A percentile compares a stretch with the other conserved stretches of the same genome.
Conservation (phyloP, 2,888 invertebrate genomes). For the Phytoseiulus persimilis region DNA sequence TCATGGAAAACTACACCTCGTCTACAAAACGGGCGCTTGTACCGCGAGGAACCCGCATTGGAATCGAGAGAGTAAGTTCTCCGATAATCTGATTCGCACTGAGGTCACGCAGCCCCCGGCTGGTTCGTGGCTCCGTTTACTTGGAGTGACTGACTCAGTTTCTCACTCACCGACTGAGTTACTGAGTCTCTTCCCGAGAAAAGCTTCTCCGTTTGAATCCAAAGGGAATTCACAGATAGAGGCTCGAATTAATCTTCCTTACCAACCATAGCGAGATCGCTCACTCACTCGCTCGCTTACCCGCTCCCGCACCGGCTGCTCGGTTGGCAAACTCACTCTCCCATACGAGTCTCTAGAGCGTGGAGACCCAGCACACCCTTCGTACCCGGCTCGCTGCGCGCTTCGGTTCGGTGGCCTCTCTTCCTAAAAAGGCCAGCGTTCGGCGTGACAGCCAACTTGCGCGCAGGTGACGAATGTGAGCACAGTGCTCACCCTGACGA, state of each 20-base stretch:
- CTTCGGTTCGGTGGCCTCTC: neutral
- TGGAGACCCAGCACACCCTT: neutral
- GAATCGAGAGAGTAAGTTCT: too few relatives aligned
- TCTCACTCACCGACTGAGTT: neutral
- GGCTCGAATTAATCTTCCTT: slow-evolving; percentile 5
- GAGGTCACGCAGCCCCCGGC: neutral
- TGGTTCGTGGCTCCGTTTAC: neutral
- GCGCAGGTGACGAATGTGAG: neutral
- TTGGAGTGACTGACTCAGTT: neutral
- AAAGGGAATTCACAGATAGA: slow-evolving; percentile 5
- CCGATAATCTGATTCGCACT: too few relatives aligned
- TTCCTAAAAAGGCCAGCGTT: neutral
- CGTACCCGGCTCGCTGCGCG: neutral
- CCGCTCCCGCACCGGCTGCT: neutral
- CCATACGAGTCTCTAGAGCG: neutral
- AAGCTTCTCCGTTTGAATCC: neutral
- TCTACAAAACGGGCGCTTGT: too few relatives aligned
- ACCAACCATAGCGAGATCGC: neutral
- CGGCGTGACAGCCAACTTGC: neutral
- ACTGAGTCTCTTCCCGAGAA: neutral
- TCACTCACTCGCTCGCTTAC: neutral
- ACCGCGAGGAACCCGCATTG: too few relatives aligned
- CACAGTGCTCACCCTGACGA: neutral
- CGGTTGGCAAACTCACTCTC: neutral
- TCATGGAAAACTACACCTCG: too few relatives aligned